A percentile compares a stretch with the other conserved stretches of the same genome.
phyloP scores from a whole-genome alignment of 2,888 invertebrate species.

The Torymus tubicola region DNA sequence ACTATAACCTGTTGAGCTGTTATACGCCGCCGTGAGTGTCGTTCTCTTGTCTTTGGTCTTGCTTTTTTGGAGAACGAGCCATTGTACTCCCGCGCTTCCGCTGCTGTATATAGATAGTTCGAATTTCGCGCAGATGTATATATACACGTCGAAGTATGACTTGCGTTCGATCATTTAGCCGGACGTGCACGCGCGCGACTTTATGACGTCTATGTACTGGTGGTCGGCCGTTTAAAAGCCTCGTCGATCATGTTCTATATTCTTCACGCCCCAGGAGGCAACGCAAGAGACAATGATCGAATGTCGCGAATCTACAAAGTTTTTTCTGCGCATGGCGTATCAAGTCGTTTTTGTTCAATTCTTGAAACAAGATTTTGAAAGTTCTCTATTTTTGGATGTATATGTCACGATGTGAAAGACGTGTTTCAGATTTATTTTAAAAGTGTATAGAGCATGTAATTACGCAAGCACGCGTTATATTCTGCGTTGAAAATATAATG shows the following conservation, averaged over 20 bases:
- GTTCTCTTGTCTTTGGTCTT: conserved; percentile 7
- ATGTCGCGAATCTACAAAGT: conserved; percentile 15
- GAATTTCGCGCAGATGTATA: background rate
- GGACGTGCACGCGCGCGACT: conserved; percentile 12
- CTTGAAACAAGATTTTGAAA: background rate
- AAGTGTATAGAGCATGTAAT: too few species aligned
- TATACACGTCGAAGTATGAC: conserved; percentile 36
- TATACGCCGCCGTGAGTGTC: background rate
- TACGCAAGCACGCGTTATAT: too few species aligned
- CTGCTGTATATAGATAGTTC: too few species aligned
- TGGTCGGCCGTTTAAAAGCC: conserved; percentile 32
- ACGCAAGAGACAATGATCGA: conserved; percentile 36
- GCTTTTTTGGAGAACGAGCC: background rate
- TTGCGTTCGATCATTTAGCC: conserved; percentile 46
- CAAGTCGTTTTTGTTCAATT: background rate
- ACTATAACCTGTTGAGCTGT: conserved; percentile 68
- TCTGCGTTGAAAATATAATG: too few species aligned
- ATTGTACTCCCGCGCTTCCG: background rate
- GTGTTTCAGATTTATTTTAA: too few species aligned
- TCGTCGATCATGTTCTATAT: conserved; percentile 48
- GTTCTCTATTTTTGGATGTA: background rate
- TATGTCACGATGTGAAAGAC: too few species aligned
- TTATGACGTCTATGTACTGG: background rate
- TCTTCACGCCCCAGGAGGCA: background rate
- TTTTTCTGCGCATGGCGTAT: background rate